These are phyloP conservation scores for Coturnix japonica DNA, from an alignment of 2,113 vertebrate genomes.

Conservation along the genomic window DNA sequence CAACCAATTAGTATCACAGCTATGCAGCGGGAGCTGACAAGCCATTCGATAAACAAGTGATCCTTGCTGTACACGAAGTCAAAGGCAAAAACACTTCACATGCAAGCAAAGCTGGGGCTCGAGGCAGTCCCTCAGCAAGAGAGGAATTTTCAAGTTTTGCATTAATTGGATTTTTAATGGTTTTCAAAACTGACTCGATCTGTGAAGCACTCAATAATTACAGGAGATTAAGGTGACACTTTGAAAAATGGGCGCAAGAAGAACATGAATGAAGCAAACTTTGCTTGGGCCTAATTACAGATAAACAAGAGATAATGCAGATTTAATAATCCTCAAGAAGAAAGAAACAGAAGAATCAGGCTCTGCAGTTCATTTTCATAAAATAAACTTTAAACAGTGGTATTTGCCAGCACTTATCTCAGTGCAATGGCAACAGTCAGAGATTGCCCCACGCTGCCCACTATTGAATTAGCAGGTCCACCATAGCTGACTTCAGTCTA, in stretches of 20 bases:
- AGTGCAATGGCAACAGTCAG: accelerated
- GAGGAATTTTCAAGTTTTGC: constrained; percentile 23
- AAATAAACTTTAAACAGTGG: background rate
- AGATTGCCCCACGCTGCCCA: background rate
- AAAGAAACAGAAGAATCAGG: background rate
- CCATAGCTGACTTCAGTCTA: background rate
- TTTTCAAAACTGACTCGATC: constrained; percentile 21
- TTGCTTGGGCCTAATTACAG: background rate
- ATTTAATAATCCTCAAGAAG: background rate
- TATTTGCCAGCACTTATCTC: background rate
- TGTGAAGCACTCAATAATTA: constrained; percentile 44
- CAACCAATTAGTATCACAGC: background rate
- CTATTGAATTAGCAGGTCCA: background rate
- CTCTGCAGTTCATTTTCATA: no score
- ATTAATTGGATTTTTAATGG: constrained; percentile 67
- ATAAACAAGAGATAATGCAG: background rate
- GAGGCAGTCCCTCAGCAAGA: constrained; percentile 20
- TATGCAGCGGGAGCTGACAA: background rate
- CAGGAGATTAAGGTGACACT: constrained; percentile 33
- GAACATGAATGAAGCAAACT: background rate
- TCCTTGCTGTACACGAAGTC: background rate
- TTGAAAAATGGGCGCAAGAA: constrained; percentile 27
- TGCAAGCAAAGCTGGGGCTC: constrained; percentile 4
- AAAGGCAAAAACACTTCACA: constrained; percentile 14
- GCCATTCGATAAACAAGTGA: constrained; percentile 29